These are phyloP conservation scores for Gorsachius goisagi DNA, from an alignment of 2,113 vertebrate species.

Conservation along the genomic window DNA sequence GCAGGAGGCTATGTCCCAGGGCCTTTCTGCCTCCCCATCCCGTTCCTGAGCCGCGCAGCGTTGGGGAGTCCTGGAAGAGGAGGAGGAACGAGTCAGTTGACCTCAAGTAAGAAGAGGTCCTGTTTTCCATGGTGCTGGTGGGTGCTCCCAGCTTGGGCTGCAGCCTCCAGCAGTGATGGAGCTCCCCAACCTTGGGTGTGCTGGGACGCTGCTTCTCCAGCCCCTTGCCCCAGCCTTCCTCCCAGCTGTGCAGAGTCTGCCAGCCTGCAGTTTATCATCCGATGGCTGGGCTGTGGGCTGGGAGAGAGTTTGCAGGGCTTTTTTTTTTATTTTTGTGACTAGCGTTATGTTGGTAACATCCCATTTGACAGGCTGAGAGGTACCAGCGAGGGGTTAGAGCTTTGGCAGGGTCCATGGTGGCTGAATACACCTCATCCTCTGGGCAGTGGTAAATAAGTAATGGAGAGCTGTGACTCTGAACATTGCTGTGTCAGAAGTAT, in stretches of 20 bases:
- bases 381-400: neutral
- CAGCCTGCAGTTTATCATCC: neutral
- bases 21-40: neutral
- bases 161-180: neutral
- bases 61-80: neutral
- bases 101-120: neutral
- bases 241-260: neutral
- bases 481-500: neutral
- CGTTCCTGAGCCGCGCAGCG: rapidly evolving
- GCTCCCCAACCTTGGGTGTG: neutral
- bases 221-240: neutral
- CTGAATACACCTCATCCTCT: neutral
- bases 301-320: neutral
- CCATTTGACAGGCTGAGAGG: neutral
- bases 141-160: neutral
- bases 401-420: rapidly evolving
- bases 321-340: neutral
- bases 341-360: rapidly evolving
- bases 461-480: neutral
- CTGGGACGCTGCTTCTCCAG: neutral
- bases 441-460: neutral
- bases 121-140: rapidly evolving
- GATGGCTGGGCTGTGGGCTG: neutral
- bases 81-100: neutral
- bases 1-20: neutral